Evolutionary conservation across 53 echinoderm and acorn worm genomes (phyloP), one percentile per base, ranked within the genome.

Genomic region (Stichopus horrens): DNA sequence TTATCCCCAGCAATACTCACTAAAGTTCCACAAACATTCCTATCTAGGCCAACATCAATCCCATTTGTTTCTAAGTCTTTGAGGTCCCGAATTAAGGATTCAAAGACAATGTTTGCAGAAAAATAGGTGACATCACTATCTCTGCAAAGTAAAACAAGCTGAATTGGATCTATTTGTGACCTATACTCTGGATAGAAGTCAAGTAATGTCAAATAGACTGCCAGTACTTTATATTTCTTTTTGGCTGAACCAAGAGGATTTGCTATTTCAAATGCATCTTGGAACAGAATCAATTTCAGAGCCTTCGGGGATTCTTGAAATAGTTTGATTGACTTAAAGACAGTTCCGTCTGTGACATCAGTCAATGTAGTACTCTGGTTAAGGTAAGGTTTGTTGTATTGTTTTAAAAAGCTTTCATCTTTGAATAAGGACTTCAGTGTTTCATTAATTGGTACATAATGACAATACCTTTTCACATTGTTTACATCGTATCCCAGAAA

Each of bases 211-310:
- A 83, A 21, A 82, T 92, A 92, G 22, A 92, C 92, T 86, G 86
- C 86, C 73, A 92, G 58, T 67, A 92, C 60, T 74, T 92, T 92
- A 52, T 92, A 76, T 18, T 88, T 89, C 20, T 79, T 89, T 54
- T 80, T 92, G 37, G 76, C 86, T 54, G 91, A 91, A 13, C 93
- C 93, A 21, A 93, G 74, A 7, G 93, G 93, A 91, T 93, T 94
- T 7, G 91, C 91, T n/a, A 94, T 74, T 56, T 94, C 91, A 88
- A 94, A 94, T 68, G 65, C 77, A 77, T 94, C 94, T 60, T 91
- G 91, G 79, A 83, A 92, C 52, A 94, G 53, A 14, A 94, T 84
- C 90, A 91, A 86, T 4, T 83, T 63, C 78, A 91, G 9, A 19
- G 91, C 66, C 67, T 75, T 21, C 9, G 54, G 16, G 57, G 76